Evolutionary conservation across 2,888 invertebrate species (phyloP), one percentile per base, ranked within the genome.

Genomic region (Thymelicus sylvestris): DNA sequence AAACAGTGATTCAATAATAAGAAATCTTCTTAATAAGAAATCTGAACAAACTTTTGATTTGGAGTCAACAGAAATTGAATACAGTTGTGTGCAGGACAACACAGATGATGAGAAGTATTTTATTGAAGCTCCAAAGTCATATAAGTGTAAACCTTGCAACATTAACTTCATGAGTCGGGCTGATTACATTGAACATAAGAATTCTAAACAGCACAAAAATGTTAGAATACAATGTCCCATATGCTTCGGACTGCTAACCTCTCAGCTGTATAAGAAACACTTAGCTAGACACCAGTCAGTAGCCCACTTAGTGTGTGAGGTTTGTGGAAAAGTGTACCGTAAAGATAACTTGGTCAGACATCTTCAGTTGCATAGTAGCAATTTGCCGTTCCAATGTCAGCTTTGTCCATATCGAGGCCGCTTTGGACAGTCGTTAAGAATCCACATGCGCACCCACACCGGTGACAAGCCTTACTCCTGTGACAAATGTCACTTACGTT

Each of bases 381-480:
- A 86, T 5, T 75, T 89, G 6, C 89, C 89, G 12, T 88, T 81
- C 71, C 82, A 85, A 72, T 90, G 89, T 72, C 81, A 84, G 67
- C 50, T 77, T 4, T 89, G 89, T 67, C 87, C 89, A 0, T 90
- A 89, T 50, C 75, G 86, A 57, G 89, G 89, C 0, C 76, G 88
- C 19, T 87, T 85, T 71, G 73, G 80, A 70, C 88, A 87, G 61
- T 87, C 88, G 2, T 74, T 90, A 0, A 86, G 83, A 75, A 83
- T 87, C 12, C 89, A 90, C 47, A 85, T 86, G 82, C 77, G 86
- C 52, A 85, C 84, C 7, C 89, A 89, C 64, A 86, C 86, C 4
- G 87, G 88, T 0, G 80, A 84, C 6, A 89, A 87, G 72, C 88
- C 87, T 12, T 90, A 84, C 75, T 80, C 85, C 2, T 90, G 90